Evolutionary conservation across 1,140 invertebrate genomes (phyloP).

Genomic region (Rhyacophila brunnea): DNA sequence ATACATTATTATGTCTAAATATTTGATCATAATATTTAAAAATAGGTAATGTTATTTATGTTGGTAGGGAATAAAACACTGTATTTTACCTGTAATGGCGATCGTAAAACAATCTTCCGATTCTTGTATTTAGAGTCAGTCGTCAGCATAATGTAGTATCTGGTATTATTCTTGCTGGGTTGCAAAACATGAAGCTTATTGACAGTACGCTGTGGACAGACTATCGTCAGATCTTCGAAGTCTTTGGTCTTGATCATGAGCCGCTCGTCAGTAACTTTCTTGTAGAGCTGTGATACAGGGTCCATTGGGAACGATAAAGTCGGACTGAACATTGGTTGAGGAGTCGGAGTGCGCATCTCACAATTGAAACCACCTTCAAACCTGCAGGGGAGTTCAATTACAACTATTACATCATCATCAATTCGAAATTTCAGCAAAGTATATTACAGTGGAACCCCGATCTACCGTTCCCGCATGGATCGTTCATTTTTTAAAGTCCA

Average conservation of each 20-base stretch:
- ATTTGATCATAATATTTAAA: no score
- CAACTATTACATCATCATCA: no score
- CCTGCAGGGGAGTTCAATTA: no score
- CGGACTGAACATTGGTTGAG: constrained; percentile 34
- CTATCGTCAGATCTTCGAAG: constrained; percentile 68
- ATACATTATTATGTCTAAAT: not conserved
- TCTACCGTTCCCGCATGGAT: no score
- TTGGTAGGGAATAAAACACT: no score
- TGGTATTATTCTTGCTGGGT: constrained; percentile 63
- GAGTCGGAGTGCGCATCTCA: constrained; percentile 34
- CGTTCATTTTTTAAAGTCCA: no score
- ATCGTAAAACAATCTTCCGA: constrained; percentile 66
- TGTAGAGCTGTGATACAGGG: constrained; percentile 38
- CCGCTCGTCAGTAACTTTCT: constrained; percentile 53
- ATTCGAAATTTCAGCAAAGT: no score
- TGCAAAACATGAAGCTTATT: constrained; percentile 69
- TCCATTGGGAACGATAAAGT: constrained; percentile 35
- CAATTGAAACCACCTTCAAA: constrained; percentile 48
- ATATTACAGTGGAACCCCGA: no score
- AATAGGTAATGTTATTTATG: not conserved
- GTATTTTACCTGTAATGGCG: constrained; percentile 68
- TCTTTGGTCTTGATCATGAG: constrained; percentile 62
- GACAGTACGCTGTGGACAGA: constrained; percentile 69
- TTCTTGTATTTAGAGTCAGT: constrained; percentile 61
- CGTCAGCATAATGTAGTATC: constrained; percentile 69